These are phyloP conservation scores for Achatina immaculata DNA, from an alignment of 1,140 invertebrate species.

Conservation along the genomic window DNA sequence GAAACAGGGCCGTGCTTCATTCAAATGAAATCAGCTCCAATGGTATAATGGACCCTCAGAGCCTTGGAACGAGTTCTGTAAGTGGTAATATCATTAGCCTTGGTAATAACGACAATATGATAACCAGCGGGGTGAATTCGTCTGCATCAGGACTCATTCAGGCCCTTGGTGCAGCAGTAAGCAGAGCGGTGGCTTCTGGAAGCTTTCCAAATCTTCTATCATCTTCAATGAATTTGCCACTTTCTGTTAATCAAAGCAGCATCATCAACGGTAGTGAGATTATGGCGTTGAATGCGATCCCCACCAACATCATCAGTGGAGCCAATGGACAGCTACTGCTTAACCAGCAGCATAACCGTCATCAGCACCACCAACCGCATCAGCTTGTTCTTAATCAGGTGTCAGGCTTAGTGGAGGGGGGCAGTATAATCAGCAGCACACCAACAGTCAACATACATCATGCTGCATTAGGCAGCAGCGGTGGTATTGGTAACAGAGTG, in stretches of 20 bases:
- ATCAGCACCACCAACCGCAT: background rate
- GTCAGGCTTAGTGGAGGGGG: background rate
- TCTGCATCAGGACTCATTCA: conserved; percentile 24
- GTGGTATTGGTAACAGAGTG: background rate
- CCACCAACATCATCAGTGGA: background rate
- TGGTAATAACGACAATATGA: background rate
- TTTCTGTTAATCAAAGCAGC: conserved; percentile 9
- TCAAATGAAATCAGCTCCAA: conserved; percentile 21
- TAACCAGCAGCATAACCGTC: conserved; percentile 18
- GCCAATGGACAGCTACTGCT: background rate
- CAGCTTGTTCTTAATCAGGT: conserved; percentile 21
- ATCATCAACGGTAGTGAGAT: conserved; percentile 21
- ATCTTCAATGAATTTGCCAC: conserved; percentile 13
- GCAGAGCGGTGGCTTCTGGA: conserved; percentile 9
- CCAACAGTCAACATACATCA: background rate
- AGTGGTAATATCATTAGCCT: background rate
- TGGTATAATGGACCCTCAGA: background rate
- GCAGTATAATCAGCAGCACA: background rate
- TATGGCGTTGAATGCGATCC: background rate
- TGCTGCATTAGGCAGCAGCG: background rate
- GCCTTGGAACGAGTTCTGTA: background rate
- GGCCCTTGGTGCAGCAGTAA: conserved; percentile 24
- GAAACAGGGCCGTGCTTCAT: background rate
- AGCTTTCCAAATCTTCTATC: background rate
- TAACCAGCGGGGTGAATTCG: background rate